Percentiles rank a stretch among this genome's conserved stretches.
Evolutionary conservation across 2,113 vertebrate species (phyloP).

Genomic region (Naja naja): DNA sequence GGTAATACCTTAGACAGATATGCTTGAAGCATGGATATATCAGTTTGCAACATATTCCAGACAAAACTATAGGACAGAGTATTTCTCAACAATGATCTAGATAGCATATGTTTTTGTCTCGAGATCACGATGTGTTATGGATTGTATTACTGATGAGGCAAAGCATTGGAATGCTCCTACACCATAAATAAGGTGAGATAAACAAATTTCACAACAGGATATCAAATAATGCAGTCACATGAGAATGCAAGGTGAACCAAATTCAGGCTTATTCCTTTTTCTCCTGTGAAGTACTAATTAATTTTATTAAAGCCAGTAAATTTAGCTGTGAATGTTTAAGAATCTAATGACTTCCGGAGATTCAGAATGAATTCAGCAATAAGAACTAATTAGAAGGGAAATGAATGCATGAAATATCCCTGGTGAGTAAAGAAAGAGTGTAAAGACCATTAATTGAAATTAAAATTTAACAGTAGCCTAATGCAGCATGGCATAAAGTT

Average conservation of each 20-base stretch:
- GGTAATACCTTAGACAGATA: not conserved
- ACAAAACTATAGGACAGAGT: not conserved
- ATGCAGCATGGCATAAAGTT: conserved; percentile 73
- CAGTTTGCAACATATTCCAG: conserved; percentile 17
- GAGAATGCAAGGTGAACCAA: conserved; percentile 24
- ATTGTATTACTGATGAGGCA: conserved; percentile 13
- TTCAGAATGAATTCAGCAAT: conserved; percentile 75
- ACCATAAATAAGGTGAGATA: not conserved
- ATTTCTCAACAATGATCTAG: not conserved
- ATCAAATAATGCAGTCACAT: not conserved
- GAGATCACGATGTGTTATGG: not conserved
- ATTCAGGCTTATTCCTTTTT: conserved; percentile 21
- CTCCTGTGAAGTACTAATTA: conserved; percentile 44
- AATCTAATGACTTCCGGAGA: conserved; percentile 75
- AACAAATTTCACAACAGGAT: not conserved
- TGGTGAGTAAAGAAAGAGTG: conserved; percentile 68
- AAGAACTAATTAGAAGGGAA: conserved; percentile 78
- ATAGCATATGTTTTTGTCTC: not conserved
- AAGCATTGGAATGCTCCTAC: not conserved
- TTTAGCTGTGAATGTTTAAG: conserved; percentile 67
- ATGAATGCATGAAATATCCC: conserved; percentile 73
- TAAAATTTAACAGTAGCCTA: conserved; percentile 78
- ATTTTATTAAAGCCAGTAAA: conserved; percentile 71
- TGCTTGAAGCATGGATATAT: not conserved
- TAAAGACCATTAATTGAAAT: conserved; percentile 79